Conservation (phyloP, 2,888 invertebrate genomes). For the Drosophila falleni region DNA sequence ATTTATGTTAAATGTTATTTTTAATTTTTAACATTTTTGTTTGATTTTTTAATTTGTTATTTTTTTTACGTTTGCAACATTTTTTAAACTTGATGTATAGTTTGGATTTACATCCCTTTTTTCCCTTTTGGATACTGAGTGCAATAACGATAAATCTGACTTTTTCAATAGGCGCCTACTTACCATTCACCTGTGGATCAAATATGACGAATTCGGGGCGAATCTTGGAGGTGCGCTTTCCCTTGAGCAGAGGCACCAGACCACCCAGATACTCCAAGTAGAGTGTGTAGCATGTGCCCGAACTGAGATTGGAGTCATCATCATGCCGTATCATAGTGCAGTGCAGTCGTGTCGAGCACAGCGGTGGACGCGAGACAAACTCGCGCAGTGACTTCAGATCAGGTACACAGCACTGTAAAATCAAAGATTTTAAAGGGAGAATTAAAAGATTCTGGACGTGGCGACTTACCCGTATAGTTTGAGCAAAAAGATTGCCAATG, state of each 20-base stretch:
- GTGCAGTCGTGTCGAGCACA: conserved; percentile 93
- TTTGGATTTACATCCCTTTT: too few relatives aligned
- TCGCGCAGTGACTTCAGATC: conserved; percentile 94
- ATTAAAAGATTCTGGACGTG: background rate
- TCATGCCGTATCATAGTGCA: conserved; percentile 99
- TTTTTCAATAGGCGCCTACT: conserved; percentile 13
- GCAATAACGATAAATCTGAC: background rate
- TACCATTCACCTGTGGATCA: conserved; percentile 94
- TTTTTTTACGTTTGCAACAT: too few relatives aligned
- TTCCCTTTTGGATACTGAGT: background rate
- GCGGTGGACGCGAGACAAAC: conserved; percentile 97
- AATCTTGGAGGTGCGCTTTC: conserved; percentile 97
- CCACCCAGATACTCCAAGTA: conserved; percentile 99
- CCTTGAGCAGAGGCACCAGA: conserved; percentile 97
- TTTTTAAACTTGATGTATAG: too few relatives aligned
- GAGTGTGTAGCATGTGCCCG: conserved; percentile 93
- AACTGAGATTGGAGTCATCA: conserved; percentile 90
- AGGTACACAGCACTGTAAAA: conserved; percentile 95
- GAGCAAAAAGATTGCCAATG: conserved; percentile 94
- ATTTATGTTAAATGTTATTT: too few relatives aligned
- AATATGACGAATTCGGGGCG: conserved; percentile 99
- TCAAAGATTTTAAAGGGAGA: background rate
- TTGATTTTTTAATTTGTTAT: too few relatives aligned
- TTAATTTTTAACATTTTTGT: too few relatives aligned
- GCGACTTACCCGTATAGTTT: conserved; percentile 95